Evolutionary conservation across 2,888 invertebrate genomes (phyloP).

Genomic region (Ectobius pallidus): DNA sequence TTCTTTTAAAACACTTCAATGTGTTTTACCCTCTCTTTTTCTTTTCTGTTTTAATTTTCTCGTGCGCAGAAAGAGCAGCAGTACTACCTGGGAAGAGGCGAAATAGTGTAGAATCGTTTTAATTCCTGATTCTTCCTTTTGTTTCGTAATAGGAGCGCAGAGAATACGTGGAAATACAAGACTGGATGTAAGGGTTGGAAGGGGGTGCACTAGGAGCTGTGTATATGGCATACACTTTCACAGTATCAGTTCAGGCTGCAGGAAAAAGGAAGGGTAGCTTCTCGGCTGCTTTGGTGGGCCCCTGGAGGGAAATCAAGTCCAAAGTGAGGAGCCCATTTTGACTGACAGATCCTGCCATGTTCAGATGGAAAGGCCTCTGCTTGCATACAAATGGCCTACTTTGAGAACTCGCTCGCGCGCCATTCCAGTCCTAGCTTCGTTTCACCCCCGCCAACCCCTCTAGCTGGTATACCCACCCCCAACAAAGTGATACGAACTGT

Average conservation of each 20-base stretch:
- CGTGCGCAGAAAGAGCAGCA: no score
- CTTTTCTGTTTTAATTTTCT: conserved; percentile 27
- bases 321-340: conserved; percentile 54
- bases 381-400: conserved; percentile 57
- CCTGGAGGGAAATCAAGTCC: conserved; percentile 51
- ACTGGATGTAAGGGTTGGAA: background rate
- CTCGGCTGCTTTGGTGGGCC: conserved; percentile 44
- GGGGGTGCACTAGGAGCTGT: no score
- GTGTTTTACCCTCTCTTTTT: conserved; percentile 18
- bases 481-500: conserved; percentile 44
- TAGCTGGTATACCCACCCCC: no score
- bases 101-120: conserved; percentile 33
- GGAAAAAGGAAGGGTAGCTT: conserved; percentile 14
- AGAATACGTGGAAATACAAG: conserved; percentile 22
- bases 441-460: background rate
- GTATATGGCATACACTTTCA: conserved; percentile 19
- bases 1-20: conserved; percentile 15
- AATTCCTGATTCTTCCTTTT: conserved; percentile 41
- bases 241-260: conserved; percentile 23
- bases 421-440: conserved; percentile 51
- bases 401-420: conserved; percentile 51
- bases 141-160: conserved; percentile 30
- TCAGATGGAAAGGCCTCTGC: conserved; percentile 56
- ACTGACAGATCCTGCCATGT: conserved; percentile 58
- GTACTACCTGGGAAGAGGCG: conserved; percentile 21